A percentile compares a stretch with the other conserved stretches of the same genome.
These are phyloP conservation scores for Tokudaia tokunoshimensis DNA, from an alignment of 2,797 vertebrate genomes.

Conservation along the genomic window DNA sequence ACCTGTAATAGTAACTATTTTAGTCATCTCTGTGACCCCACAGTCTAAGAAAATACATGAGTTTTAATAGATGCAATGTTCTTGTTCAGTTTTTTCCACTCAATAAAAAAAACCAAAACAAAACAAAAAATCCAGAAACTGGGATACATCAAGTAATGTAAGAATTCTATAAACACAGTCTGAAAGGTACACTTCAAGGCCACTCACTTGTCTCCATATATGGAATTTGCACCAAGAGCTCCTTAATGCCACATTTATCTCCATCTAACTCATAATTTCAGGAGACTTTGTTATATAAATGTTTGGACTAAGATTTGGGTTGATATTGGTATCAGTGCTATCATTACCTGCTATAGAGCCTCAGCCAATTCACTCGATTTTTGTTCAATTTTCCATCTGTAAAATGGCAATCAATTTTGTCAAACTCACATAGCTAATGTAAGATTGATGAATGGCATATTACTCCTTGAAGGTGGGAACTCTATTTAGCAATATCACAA, in stretches of 20 bases:
- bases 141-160: neutral
- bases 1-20: neutral
- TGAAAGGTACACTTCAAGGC: neutral
- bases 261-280: conserved; percentile 10
- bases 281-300: neutral
- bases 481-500: conserved; percentile 12
- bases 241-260: neutral
- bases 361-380: conserved; percentile 1
- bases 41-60: neutral
- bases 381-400: neutral
- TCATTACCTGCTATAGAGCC: neutral
- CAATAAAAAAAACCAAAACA: neutral
- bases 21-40: neutral
- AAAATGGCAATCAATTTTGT: neutral
- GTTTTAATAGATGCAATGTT: neutral
- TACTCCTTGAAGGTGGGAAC: neutral
- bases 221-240: neutral
- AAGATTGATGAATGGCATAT: neutral
- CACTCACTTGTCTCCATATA: neutral
- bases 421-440: neutral
- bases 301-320: neutral
- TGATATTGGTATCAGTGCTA: neutral
- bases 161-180: neutral
- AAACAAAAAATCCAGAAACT: neutral
- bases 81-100: neutral